Conservation (phyloP, 2,888 invertebrate genomes). For the Chrysolina americana region DNA sequence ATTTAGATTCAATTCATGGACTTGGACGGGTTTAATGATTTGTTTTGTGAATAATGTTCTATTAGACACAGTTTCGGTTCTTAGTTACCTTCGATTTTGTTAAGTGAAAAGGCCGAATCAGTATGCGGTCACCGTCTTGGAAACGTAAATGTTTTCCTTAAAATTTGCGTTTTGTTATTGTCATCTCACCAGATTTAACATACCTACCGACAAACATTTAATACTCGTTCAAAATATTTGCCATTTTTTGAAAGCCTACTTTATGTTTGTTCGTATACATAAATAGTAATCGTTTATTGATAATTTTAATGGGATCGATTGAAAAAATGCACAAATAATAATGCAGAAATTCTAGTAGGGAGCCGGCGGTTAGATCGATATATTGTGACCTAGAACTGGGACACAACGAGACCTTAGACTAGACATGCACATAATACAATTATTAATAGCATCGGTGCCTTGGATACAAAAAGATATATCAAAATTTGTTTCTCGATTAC, state of each 20-base stretch:
- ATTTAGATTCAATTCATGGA: slow-evolving; percentile 12
- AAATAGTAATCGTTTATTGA: too few relatives aligned
- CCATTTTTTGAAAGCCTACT: neutral
- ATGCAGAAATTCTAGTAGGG: too few relatives aligned
- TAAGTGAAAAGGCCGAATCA: slow-evolving; percentile 3
- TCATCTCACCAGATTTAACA: neutral
- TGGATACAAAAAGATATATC: too few relatives aligned
- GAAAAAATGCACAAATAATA: too few relatives aligned
- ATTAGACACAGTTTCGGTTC: neutral
- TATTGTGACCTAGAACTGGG: neutral
- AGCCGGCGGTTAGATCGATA: neutral
- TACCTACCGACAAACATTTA: neutral
- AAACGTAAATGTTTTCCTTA: slow-evolving; percentile 6
- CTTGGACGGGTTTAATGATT: slow-evolving; percentile 4
- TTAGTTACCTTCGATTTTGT: neutral
- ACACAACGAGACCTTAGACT: too few relatives aligned
- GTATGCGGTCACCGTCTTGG: slow-evolving; percentile 4
- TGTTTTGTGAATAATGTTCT: neutral
- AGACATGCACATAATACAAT: neutral
- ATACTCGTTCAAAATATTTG: neutral
- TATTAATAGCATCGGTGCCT: neutral
- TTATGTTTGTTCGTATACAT: too few relatives aligned
- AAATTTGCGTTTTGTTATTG: neutral
- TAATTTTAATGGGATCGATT: too few relatives aligned
- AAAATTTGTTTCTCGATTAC: too few relatives aligned